Evolutionary conservation across 2,113 vertebrate species (phyloP).

Genomic region (Colossoma macropomum): DNA sequence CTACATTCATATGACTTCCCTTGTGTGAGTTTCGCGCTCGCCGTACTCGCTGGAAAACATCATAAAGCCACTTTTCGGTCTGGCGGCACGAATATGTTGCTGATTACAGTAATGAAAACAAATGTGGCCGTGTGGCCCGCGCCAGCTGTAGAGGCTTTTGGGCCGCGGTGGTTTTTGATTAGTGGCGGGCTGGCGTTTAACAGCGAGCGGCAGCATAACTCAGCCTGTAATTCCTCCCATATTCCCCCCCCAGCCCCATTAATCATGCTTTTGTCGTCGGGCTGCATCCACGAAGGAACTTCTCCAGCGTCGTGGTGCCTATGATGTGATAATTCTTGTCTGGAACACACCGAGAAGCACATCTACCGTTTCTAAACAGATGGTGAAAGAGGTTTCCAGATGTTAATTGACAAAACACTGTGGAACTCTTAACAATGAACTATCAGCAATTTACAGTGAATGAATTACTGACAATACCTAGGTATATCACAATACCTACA

Average conservation of each 20-base stretch:
- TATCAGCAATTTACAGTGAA: background rate
- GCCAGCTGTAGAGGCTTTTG: conserved; percentile 9
- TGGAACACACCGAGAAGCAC: background rate
- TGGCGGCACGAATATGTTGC: conserved; percentile 29
- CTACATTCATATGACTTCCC: background rate
- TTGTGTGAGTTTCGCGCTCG: background rate
- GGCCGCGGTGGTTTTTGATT: conserved; percentile 18
- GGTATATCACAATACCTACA: too few species aligned
- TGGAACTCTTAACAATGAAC: background rate
- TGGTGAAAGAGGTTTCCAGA: background rate
- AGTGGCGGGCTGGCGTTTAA: background rate
- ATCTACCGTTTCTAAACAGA: background rate
- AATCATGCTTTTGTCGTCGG: conserved; percentile 21
- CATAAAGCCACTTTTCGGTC: background rate
- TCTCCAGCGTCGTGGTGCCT: background rate
- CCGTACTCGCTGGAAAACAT: background rate
- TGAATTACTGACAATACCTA: background rate
- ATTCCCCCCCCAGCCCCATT: conserved; percentile 7
- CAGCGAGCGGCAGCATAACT: conserved; percentile 5
- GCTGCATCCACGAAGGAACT: background rate
- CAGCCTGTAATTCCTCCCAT: conserved; percentile 23
- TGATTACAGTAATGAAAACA: conserved; percentile 24
- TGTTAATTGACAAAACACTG: background rate
- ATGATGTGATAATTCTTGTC: background rate
- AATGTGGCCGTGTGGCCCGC: background rate